Conservation (phyloP, 2,113 vertebrate genomes). For the Dolichotis patagonum region DNA sequence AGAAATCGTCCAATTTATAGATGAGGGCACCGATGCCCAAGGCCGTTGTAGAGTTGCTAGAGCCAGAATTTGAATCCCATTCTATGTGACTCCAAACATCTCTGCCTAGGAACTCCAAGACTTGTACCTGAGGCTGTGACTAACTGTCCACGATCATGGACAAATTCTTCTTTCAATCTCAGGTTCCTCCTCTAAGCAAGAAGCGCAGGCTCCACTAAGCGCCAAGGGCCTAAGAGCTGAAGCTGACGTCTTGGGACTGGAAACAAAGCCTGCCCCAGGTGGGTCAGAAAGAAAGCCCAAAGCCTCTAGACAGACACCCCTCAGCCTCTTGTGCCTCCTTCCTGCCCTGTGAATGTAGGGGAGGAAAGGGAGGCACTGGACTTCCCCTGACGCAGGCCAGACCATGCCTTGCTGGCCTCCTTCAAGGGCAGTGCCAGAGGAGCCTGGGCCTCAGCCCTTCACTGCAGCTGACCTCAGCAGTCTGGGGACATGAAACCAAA, state of each 20-base stretch:
- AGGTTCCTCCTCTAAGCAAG: background rate
- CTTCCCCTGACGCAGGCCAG: too few species aligned
- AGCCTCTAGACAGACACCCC: background rate
- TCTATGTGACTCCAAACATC: background rate
- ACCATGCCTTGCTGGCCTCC: background rate
- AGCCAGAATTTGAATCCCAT: background rate
- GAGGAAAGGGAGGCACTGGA: too few species aligned
- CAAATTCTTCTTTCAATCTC: background rate
- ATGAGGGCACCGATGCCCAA: too few species aligned
- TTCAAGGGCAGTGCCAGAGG: background rate
- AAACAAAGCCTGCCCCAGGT: background rate
- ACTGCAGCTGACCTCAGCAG: background rate
- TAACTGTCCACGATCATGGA: background rate
- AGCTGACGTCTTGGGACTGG: slow-evolving; percentile 9
- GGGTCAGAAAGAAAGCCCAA: slow-evolving; percentile 23
- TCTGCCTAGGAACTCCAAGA: background rate
- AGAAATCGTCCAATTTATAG: background rate
- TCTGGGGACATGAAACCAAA: slow-evolving; percentile 23
- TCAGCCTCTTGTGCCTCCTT: background rate
- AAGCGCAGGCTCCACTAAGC: background rate
- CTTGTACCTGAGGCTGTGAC: background rate
- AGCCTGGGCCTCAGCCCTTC: background rate
- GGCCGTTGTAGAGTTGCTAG: too few species aligned
- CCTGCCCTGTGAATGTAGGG: background rate
- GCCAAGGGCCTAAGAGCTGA: background rate